Conservation (phyloP, 92 coral and sea anemone genomes). For the Plumapathes pennacea region DNA sequence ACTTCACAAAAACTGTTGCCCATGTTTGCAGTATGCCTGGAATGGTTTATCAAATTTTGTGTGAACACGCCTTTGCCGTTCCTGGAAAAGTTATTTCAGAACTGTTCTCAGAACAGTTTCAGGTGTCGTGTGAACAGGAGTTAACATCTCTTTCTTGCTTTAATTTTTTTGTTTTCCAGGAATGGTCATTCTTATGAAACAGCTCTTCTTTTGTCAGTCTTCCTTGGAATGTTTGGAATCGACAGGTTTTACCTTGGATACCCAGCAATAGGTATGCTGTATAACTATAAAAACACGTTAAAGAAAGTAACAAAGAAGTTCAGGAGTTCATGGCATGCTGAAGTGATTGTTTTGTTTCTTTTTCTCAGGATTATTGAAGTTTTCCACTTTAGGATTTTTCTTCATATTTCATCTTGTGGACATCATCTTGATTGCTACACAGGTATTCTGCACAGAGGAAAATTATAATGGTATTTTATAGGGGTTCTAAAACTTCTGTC, state of each 20-base stretch:
- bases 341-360: background rate
- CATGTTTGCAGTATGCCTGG: too few relatives aligned
- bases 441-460: conserved; percentile 61
- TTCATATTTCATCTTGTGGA: conserved; percentile 94
- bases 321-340: too few relatives aligned
- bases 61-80: too few relatives aligned
- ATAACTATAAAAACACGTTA: background rate
- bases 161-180: conserved; percentile 26
- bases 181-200: conserved; percentile 87
- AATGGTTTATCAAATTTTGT: too few relatives aligned
- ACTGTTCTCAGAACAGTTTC: background rate
- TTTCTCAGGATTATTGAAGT: conserved; percentile 79
- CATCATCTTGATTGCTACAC: conserved; percentile 89
- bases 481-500: too few relatives aligned
- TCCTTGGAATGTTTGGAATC: conserved; percentile 99
- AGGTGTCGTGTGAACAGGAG: background rate
- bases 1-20: too few relatives aligned
- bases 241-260: conserved; percentile 98
- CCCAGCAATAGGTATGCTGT: conserved; percentile 95
- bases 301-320: background rate
- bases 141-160: background rate
- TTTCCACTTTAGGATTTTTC: conserved; percentile 97
- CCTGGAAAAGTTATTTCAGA: background rate
- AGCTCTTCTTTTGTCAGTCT: conserved; percentile 84
- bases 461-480: too few relatives aligned